phyloP scores from a whole-genome alignment of 2,888 invertebrate genomes.

The Apodemia hepburni region DNA sequence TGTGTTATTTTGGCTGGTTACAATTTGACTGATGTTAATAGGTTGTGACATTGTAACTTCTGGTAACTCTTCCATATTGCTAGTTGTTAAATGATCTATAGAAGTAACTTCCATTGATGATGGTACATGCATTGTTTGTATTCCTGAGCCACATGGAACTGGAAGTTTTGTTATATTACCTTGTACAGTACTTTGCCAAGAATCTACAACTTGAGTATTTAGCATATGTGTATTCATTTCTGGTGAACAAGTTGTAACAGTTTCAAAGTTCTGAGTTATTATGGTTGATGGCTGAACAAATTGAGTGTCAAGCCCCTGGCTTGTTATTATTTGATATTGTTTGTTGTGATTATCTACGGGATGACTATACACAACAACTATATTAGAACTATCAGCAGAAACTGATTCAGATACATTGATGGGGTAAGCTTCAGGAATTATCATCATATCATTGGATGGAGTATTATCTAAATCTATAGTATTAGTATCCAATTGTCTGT shows the following conservation, averaged over 20 bases:
- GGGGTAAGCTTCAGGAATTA: constrained; percentile 80
- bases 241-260: constrained; percentile 65
- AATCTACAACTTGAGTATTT: constrained; percentile 47
- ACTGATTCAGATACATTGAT: constrained; percentile 75
- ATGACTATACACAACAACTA: constrained; percentile 83
- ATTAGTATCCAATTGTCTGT: constrained; percentile 44
- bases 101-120: constrained; percentile 27
- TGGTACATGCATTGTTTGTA: constrained; percentile 28
- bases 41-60: constrained; percentile 26
- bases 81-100: constrained; percentile 23
- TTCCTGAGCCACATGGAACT: constrained; percentile 24
- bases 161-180: constrained; percentile 35
- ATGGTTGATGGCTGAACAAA: constrained; percentile 64
- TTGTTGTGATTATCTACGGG: constrained; percentile 77
- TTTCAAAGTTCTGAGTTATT: constrained; percentile 64
- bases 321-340: constrained; percentile 71
- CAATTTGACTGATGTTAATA: constrained; percentile 12
- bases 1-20: constrained; percentile 13
- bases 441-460: constrained; percentile 81
- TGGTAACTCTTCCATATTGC: constrained; percentile 26
- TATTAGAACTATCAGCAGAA: constrained; percentile 77
- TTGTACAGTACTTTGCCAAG: constrained; percentile 51
- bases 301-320: constrained; percentile 57
- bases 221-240: constrained; percentile 64
- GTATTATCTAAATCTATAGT: constrained; percentile 66